phyloP scores from a whole-genome alignment of 2,888 invertebrate genomes.

The Monopis laevigella region DNA sequence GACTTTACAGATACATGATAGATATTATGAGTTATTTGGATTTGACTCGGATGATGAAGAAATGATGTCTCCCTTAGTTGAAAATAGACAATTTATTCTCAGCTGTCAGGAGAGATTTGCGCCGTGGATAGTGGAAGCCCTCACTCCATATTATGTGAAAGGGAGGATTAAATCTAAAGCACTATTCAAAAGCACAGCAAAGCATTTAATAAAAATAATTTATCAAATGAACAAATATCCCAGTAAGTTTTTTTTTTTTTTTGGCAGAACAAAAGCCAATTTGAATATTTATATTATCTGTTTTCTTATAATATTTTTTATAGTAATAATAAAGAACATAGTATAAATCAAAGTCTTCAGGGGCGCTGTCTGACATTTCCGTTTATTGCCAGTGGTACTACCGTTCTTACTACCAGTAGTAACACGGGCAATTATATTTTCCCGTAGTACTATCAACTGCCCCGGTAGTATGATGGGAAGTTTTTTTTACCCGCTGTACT shows the following conservation, averaged over 20 bases:
- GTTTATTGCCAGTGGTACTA: too few relatives aligned
- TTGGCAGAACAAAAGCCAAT: background rate
- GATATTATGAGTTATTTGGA: slow-evolving; percentile 55
- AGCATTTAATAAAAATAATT: slow-evolving; percentile 67
- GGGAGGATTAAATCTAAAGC: slow-evolving; percentile 67
- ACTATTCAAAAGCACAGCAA: slow-evolving; percentile 69
- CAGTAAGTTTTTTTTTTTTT: slow-evolving; percentile 36
- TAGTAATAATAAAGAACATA: background rate
- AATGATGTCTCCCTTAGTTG: slow-evolving; percentile 57
- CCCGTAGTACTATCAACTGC: too few relatives aligned
- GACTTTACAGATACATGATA: slow-evolving; percentile 45
- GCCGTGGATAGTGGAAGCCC: slow-evolving; percentile 68
- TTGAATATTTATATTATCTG: background rate
- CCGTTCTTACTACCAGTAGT: too few relatives aligned
- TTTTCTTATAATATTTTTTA: background rate
- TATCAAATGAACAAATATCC: slow-evolving; percentile 65
- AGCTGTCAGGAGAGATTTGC: slow-evolving; percentile 69
- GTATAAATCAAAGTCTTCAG: background rate
- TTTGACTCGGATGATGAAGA: slow-evolving; percentile 58
- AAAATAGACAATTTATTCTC: slow-evolving; percentile 54
- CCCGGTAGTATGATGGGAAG: too few relatives aligned
- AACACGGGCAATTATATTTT: too few relatives aligned
- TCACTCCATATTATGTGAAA: slow-evolving; percentile 71
- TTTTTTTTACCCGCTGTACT: too few relatives aligned
- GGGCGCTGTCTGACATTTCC: too few relatives aligned